Evolutionary conservation across 2,888 invertebrate species (phyloP).

Genomic region (Pterobdella sp.): DNA sequence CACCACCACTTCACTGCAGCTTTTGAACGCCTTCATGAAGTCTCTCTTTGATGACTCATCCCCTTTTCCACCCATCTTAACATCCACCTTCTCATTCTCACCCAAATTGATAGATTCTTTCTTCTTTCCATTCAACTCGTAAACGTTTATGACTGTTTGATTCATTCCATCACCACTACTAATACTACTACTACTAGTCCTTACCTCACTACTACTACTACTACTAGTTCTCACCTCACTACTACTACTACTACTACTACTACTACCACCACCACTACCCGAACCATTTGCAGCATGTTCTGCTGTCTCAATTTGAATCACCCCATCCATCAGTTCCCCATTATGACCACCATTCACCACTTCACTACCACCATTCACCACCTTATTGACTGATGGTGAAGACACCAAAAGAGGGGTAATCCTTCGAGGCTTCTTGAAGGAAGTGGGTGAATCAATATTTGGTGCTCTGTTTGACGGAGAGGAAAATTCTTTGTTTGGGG

Average conservation of each 20-base stretch:
- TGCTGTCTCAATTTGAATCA: neutral
- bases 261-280: neutral
- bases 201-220: neutral
- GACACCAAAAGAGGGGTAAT: neutral
- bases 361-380: neutral
- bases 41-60: neutral
- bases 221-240: neutral
- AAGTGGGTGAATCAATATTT: no score
- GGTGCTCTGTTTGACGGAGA: no score
- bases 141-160: neutral
- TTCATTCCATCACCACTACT: neutral
- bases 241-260: neutral
- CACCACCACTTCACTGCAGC: constrained; percentile 5
- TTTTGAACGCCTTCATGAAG: neutral
- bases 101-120: neutral
- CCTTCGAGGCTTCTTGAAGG: constrained; percentile 8
- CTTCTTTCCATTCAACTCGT: neutral
- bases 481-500: no score
- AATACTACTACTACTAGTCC: neutral
- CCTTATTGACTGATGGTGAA: neutral
- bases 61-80: neutral
- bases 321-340: neutral
- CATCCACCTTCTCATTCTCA: neutral
- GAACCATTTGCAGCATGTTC: neutral
- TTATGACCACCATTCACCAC: constrained; percentile 2